These are phyloP conservation scores for Dasyornis broadbenti DNA, from an alignment of 2,113 vertebrate species.

Conservation along the genomic window DNA sequence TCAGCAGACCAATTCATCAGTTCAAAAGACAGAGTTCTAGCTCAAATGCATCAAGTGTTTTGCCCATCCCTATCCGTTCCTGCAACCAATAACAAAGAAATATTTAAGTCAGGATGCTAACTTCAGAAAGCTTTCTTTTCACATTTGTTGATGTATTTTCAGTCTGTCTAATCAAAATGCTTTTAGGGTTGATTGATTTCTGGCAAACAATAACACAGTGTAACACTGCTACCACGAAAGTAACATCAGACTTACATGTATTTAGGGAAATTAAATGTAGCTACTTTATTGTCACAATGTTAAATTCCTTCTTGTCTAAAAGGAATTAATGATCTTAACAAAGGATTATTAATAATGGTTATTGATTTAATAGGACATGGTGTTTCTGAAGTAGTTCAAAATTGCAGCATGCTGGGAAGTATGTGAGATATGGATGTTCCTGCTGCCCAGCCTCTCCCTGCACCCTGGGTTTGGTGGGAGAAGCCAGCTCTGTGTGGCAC, in stretches of 20 bases:
- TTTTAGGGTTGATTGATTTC: not conserved
- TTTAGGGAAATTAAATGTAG: not conserved
- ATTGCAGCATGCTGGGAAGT: not conserved
- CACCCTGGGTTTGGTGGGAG: not conserved
- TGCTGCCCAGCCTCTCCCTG: not conserved
- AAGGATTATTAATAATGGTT: not conserved
- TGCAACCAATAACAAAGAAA: not conserved
- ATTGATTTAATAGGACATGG: not conserved
- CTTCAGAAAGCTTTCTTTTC: not conserved
- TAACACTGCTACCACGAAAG: not conserved
- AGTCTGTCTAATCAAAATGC: not conserved
- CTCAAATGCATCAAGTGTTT: not conserved
- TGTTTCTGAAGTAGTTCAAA: not conserved
- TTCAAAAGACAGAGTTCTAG: not conserved
- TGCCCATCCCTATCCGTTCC: not conserved
- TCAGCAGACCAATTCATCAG: not conserved
- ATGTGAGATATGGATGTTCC: not conserved
- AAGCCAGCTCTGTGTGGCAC: not conserved
- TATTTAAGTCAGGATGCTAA: not conserved
- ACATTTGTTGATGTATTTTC: not conserved
- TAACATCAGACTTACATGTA: not conserved
- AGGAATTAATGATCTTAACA: not conserved
- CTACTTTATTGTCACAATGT: not conserved
- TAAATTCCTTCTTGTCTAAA: not conserved
- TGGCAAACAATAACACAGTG: not conserved